These are phyloP conservation scores for Rhinichthys osculus DNA, from an alignment of 2,797 vertebrate genomes.

Conservation along the genomic window DNA sequence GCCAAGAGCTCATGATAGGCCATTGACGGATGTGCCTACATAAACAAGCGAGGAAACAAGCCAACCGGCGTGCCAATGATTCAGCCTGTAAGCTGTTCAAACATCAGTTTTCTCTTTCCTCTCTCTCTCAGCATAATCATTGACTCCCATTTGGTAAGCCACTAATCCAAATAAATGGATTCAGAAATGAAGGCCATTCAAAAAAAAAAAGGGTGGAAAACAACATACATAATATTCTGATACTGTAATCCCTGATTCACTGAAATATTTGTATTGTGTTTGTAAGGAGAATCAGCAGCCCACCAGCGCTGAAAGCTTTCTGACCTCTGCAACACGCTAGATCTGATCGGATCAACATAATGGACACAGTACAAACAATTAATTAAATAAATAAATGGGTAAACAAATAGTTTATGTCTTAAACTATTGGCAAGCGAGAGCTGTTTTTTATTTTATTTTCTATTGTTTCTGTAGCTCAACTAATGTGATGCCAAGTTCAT, in stretches of 20 bases:
- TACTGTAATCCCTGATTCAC: constrained; percentile 74
- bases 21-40: constrained; percentile 72
- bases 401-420: not conserved
- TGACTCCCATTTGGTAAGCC: constrained; percentile 83
- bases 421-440: not conserved
- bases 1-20: constrained; percentile 75
- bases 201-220: constrained; percentile 54
- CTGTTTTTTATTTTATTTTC: too few species aligned
- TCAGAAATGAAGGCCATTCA: constrained; percentile 79
- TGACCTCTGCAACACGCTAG: not conserved
- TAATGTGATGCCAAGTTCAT: not conserved
- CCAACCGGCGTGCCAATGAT: constrained; percentile 71
- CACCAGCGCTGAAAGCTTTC: constrained; percentile 26
- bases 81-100: constrained; percentile 75
- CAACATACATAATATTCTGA: constrained; percentile 69
- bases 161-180: constrained; percentile 84
- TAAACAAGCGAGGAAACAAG: constrained; percentile 66
- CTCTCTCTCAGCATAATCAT: constrained; percentile 72
- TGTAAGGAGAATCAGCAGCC: constrained; percentile 67
- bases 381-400: not conserved
- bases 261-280: constrained; percentile 69
- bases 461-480: not conserved
- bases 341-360: constrained; percentile 23
- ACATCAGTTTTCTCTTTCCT: constrained; percentile 70
- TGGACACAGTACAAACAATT: not conserved